Evolutionary conservation across 2,888 invertebrate genomes (phyloP).

Genomic region (Plagodis pulveraria): DNA sequence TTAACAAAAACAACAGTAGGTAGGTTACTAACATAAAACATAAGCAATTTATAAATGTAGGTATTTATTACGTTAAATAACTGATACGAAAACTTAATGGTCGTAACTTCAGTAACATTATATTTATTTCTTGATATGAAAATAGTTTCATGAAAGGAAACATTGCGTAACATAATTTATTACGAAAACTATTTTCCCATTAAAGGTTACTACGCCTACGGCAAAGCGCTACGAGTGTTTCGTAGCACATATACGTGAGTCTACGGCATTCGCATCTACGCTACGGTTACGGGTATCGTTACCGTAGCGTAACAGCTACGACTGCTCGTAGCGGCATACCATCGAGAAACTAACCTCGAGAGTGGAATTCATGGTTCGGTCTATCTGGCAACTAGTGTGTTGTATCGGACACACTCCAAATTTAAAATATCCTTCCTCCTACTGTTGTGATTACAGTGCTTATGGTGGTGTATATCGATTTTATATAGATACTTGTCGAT

Average conservation of each 20-base stretch:
- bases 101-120: conserved; percentile 15
- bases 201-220: conserved; percentile 11
- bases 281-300: too few species aligned
- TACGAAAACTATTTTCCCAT: not conserved
- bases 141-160: conserved; percentile 13
- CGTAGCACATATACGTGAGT: not conserved
- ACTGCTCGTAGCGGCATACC: too few species aligned
- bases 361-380: too few species aligned
- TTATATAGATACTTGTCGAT: too few species aligned
- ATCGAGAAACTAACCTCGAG: too few species aligned
- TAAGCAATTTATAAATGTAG: not conserved
- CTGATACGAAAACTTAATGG: conserved; percentile 15
- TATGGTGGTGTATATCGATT: too few species aligned
- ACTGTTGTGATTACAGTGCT: too few species aligned
- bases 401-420: too few species aligned
- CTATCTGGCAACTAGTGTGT: too few species aligned
- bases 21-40: not conserved
- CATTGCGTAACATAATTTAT: not conserved
- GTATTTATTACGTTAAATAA: conserved; percentile 14
- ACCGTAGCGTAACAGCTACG: too few species aligned
- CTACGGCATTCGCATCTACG: too few species aligned
- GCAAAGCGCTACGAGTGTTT: conserved; percentile 4
- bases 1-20: not conserved
- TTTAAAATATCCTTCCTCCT: too few species aligned
- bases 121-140: conserved; percentile 14